Base-by-base conservation (phyloP, 1,140 invertebrate genomes). In the Drosophila subobscura region DNA sequence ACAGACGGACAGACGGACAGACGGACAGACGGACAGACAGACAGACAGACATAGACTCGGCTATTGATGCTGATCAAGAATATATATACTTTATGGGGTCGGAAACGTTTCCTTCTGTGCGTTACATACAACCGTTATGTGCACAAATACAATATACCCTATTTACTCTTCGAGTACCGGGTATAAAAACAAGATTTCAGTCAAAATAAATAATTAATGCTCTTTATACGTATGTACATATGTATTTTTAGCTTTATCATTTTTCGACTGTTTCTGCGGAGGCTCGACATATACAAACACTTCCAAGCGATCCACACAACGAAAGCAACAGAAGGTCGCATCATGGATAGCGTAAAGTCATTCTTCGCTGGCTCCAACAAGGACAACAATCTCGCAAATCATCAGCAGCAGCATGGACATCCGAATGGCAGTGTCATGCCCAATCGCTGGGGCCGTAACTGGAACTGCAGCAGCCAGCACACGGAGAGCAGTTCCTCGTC, bases 241-340 rank as follows among this genome's bases (percentile, higher is more conserved):
- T 81, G 60, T 86, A 86, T 86, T 86, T 86, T 88, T 89, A 89
- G 83, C 75, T 72, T 88, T 88, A 83, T 83, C 84, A 88, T 68
- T 76, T 85, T 64, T 64, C 45, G 55, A 33, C 50, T 54, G 59
- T 73, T 73, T 61, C 50, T 71, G 40, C 54, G 83, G 84, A 89
- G 83, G 83, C 83, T 89, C 79, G 83, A 75, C 83, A 75, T 29
- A 53, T 63, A 40, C 33, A 65, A 37, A 42, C 41, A 41, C 22
- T 10, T 33, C 37, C 53, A 60, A 56, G 47, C 44, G 68, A 33
- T 33, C 8, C 29, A 33, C 2, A 33, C 7, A 33, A 33, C 8
- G 29, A 10, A 57, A 59, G 56, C 46, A 67, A 40, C 77, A 20
- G 47, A 61, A 52, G 70, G 51, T 68, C 64, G 72, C 75, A 66